phyloP scores from a whole-genome alignment of 1,140 invertebrate species.

The Telenomus remus region DNA sequence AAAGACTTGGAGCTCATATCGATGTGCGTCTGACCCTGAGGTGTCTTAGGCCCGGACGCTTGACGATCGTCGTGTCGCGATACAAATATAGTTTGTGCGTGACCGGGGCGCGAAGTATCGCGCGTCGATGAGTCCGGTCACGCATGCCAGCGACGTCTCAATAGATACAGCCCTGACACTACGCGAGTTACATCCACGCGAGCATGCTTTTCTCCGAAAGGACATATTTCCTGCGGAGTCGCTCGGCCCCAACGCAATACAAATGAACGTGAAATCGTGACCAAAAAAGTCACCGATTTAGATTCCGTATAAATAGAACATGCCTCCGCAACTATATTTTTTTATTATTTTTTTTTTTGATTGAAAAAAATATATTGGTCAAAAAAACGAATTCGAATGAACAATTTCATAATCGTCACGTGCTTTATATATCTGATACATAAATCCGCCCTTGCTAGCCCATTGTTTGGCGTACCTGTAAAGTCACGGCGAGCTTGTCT shows the following conservation, averaged over 20 bases:
- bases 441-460: slow-evolving; percentile 10
- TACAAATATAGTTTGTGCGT: slow-evolving; percentile 60
- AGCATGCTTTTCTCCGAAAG: slow-evolving; percentile 54
- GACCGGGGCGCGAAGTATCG: slow-evolving; percentile 52
- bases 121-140: slow-evolving; percentile 55
- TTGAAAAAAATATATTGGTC: not conserved
- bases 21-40: slow-evolving; percentile 70
- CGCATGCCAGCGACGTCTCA: slow-evolving; percentile 55
- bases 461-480: slow-evolving; percentile 31
- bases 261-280: slow-evolving; percentile 54
- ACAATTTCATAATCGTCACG: not conserved
- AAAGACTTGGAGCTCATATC: slow-evolving; percentile 68
- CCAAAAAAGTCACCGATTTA: slow-evolving; percentile 29
- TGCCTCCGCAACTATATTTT: not conserved
- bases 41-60: slow-evolving; percentile 57
- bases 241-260: slow-evolving; percentile 33
- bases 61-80: slow-evolving; percentile 53
- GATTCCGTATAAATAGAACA: slow-evolving; percentile 26
- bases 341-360: not conserved
- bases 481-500: slow-evolving; percentile 16
- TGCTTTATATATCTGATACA: not conserved
- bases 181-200: slow-evolving; percentile 54
- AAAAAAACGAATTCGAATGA: not conserved
- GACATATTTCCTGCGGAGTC: slow-evolving; percentile 47
- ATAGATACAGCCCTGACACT: slow-evolving; percentile 51